Conservation (phyloP, 1,140 invertebrate species). For the Oscheius sp. region DNA sequence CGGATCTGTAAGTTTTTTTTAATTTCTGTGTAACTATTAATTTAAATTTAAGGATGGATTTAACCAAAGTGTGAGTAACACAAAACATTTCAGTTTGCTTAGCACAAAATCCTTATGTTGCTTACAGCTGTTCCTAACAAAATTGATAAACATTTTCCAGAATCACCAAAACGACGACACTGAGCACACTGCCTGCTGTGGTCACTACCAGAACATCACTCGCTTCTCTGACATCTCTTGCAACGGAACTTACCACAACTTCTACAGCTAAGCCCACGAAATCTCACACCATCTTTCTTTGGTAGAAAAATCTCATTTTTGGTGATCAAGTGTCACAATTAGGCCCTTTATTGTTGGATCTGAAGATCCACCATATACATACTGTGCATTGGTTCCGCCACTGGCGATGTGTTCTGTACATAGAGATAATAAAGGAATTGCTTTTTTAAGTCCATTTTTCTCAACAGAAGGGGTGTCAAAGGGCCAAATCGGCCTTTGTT, state of each 20-base stretch:
- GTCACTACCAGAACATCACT: neutral
- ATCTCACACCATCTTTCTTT: no score
- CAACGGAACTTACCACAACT: neutral
- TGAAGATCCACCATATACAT: no score
- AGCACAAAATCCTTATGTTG: neutral
- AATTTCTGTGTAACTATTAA: neutral
- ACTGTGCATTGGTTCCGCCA: neutral
- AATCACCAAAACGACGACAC: neutral
- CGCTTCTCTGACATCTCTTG: neutral
- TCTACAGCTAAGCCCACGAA: no score
- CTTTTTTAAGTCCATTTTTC: no score
- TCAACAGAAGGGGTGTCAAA: no score
- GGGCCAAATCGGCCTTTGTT: no score
- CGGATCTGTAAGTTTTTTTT: neutral
- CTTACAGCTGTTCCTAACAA: neutral
- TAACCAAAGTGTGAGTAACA: neutral
- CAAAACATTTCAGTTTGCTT: neutral
- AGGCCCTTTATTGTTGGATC: no score
- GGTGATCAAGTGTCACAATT: no score
- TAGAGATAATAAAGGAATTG: neutral
- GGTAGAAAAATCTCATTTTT: no score
- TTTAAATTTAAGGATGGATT: neutral
- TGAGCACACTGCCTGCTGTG: neutral
- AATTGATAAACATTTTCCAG: neutral
- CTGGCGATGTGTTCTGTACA: neutral